Evolutionary conservation across 2,797 vertebrate genomes (phyloP).

Genomic region (Acipenser oxyrinchus): DNA sequence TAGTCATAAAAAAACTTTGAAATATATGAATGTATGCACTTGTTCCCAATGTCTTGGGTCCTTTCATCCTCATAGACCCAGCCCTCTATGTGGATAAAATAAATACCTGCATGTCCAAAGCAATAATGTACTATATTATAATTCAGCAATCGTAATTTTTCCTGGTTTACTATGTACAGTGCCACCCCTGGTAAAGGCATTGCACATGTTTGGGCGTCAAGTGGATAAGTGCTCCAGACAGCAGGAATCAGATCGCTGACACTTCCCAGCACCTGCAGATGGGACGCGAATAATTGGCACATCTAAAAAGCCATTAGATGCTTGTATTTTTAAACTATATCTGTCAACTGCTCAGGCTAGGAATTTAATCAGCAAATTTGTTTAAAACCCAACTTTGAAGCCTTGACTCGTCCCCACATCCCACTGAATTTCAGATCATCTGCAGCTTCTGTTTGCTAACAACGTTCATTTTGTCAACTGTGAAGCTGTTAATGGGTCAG

Average conservation of each 20-base stretch:
- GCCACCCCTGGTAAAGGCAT: slow-evolving; percentile 34
- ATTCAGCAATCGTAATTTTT: too few relatives aligned
- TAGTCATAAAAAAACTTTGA: too few relatives aligned
- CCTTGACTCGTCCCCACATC: slow-evolving; percentile 45
- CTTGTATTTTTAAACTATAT: slow-evolving; percentile 52
- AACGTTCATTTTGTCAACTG: slow-evolving; percentile 74
- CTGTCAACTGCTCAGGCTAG: slow-evolving; percentile 59
- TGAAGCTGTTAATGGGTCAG: slow-evolving; percentile 59
- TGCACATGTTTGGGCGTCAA: slow-evolving; percentile 64
- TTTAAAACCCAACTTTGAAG: slow-evolving; percentile 58
- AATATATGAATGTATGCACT: too few relatives aligned
- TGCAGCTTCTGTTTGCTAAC: slow-evolving; percentile 66
- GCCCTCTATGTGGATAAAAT: too few relatives aligned
- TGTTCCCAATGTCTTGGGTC: too few relatives aligned
- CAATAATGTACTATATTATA: too few relatives aligned
- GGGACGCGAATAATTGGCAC: slow-evolving; percentile 64
- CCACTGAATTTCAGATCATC: slow-evolving; percentile 62
- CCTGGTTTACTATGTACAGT: slow-evolving; percentile 14
- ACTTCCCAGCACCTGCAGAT: slow-evolving; percentile 71
- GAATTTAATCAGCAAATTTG: slow-evolving; percentile 74
- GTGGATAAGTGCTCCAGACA: slow-evolving; percentile 69
- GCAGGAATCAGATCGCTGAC: slow-evolving; percentile 39
- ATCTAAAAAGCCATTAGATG: slow-evolving; percentile 56
- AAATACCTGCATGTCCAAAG: too few relatives aligned
- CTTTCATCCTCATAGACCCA: too few relatives aligned